A percentile compares a stretch with the other conserved stretches of the same genome.
Evolutionary conservation across 2,888 invertebrate genomes (phyloP).

Genomic region (Electrophaes corylata): DNA sequence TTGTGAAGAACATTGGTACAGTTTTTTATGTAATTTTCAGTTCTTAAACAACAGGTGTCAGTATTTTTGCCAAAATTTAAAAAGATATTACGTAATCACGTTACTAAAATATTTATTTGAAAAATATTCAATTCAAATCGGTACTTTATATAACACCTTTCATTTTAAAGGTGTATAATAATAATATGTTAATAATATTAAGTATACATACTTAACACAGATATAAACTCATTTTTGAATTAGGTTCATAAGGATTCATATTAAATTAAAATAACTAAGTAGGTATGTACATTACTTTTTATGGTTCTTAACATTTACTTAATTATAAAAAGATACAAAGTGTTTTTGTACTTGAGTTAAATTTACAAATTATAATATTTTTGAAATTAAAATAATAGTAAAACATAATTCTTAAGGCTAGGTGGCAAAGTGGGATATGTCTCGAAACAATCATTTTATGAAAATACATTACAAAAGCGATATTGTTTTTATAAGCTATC

Average conservation of each 20-base stretch:
- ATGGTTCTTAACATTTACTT: constrained; percentile 40
- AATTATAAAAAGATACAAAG: constrained; percentile 43
- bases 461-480: constrained; percentile 45
- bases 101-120: constrained; percentile 19
- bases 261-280: background rate
- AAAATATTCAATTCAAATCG: constrained; percentile 16
- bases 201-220: background rate
- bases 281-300: constrained; percentile 42
- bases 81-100: constrained; percentile 9
- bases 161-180: constrained; percentile 7
- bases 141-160: constrained; percentile 13
- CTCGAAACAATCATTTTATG: constrained; percentile 52
- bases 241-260: constrained; percentile 2
- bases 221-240: constrained; percentile 3
- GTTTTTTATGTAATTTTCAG: background rate
- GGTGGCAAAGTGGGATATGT: constrained; percentile 79
- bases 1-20: constrained; percentile 6
- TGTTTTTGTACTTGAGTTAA: constrained; percentile 51
- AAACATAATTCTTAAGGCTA: constrained; percentile 44
- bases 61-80: constrained; percentile 7
- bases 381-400: constrained; percentile 38
- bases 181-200: background rate
- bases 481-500: constrained; percentile 55
- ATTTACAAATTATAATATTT: constrained; percentile 46
- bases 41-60: constrained; percentile 14